A percentile compares a stretch with the other conserved stretches of the same genome.
These are phyloP conservation scores for Lycaena phlaeas DNA, from an alignment of 2,888 invertebrate species.

Conservation along the genomic window DNA sequence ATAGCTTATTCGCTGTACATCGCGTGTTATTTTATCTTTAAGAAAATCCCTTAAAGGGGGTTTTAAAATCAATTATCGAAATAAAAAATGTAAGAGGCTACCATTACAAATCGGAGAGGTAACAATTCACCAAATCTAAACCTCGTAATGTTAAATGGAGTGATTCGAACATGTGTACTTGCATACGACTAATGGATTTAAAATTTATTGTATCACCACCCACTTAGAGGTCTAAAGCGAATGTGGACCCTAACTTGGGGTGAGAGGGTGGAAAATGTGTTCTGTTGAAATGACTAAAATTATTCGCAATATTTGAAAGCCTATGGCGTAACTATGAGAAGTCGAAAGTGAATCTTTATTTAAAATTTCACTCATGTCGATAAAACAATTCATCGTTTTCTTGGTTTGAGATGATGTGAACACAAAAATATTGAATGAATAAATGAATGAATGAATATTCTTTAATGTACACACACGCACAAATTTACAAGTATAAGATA, in stretches of 20 bases:
- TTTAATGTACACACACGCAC: too few relatives aligned
- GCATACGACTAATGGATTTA: slow-evolving; percentile 65
- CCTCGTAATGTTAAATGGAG: slow-evolving; percentile 71
- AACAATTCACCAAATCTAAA: slow-evolving; percentile 66
- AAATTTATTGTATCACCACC: slow-evolving; percentile 66
- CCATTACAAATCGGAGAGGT: slow-evolving; percentile 43
- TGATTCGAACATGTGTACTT: slow-evolving; percentile 65
- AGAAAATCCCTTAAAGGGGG: too few relatives aligned
- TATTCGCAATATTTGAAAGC: background rate
- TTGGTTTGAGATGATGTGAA: too few relatives aligned
- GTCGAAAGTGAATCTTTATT: background rate
- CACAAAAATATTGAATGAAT: too few relatives aligned
- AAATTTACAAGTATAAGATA: too few relatives aligned
- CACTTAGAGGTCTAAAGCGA: slow-evolving; percentile 33
- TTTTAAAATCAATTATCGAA: slow-evolving; percentile 18
- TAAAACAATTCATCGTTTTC: too few relatives aligned
- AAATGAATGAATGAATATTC: too few relatives aligned
- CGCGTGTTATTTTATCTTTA: too few relatives aligned
- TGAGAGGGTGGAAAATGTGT: background rate
- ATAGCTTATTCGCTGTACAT: too few relatives aligned
- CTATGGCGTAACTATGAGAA: background rate
- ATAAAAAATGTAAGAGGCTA: slow-evolving; percentile 24
- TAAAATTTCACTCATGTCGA: too few relatives aligned
- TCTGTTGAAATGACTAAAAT: slow-evolving; percentile 3
- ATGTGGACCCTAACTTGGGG: background rate